Conservation (phyloP, 2,888 invertebrate species). For the Chesias legatella region DNA sequence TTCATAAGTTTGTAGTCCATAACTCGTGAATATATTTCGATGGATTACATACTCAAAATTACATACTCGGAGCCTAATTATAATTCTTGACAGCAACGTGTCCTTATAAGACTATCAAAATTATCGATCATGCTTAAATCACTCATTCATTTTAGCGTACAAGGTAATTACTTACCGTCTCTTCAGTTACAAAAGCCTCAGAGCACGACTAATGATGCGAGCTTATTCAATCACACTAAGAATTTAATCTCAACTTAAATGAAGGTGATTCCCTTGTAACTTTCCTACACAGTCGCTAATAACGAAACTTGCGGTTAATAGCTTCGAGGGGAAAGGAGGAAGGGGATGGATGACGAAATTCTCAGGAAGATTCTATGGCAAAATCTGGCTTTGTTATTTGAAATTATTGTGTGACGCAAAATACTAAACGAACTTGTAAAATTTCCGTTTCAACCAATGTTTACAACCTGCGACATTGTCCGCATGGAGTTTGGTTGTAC, state of each 20-base stretch:
- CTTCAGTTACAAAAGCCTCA: background rate
- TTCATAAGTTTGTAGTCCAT: no score
- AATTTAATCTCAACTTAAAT: constrained; percentile 76
- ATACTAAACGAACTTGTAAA: no score
- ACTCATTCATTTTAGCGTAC: background rate
- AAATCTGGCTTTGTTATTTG: constrained; percentile 61
- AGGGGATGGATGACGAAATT: constrained; percentile 46
- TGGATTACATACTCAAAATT: no score
- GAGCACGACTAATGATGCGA: constrained; percentile 36
- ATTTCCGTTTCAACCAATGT: no score
- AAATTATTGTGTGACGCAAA: no score
- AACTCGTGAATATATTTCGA: no score
- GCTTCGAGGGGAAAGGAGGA: constrained; percentile 24
- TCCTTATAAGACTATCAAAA: no score
- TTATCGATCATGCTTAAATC: no score
- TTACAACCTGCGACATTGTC: no score
- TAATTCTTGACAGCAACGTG: no score
- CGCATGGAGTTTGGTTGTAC: no score
- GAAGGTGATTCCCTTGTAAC: constrained; percentile 73
- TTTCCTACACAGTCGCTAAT: constrained; percentile 74
- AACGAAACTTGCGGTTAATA: constrained; percentile 76
- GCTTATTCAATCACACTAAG: constrained; percentile 60
- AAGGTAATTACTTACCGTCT: constrained; percentile 7
- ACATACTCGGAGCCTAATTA: no score
- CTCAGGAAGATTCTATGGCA: constrained; percentile 71